Conservation (phyloP, 2,113 vertebrate genomes). For the Arenaria interpres region DNA sequence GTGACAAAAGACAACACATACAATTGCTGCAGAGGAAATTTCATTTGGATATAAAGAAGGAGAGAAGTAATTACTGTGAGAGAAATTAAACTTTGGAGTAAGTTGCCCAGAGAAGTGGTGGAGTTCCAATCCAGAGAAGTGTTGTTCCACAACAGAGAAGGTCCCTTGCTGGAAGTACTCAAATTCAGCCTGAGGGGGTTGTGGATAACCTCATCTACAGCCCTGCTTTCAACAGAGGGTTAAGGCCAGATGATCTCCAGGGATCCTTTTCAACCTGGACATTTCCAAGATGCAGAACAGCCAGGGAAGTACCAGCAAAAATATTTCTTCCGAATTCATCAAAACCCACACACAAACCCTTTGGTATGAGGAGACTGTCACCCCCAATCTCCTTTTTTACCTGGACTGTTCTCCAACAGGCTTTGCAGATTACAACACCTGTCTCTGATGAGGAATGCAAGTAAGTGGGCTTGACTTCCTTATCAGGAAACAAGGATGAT, state of each 20-base stretch:
- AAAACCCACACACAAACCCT: neutral
- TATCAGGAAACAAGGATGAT: neutral
- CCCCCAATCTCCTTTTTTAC: neutral
- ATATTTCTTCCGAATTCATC: neutral
- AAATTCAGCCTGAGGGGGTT: neutral
- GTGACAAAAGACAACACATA: neutral
- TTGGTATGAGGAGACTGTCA: neutral
- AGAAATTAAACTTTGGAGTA: neutral
- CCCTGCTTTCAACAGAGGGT: neutral
- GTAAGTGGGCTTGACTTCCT: neutral
- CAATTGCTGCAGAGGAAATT: neutral
- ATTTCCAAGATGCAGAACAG: neutral
- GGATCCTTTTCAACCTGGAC: neutral
- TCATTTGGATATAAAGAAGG: neutral
- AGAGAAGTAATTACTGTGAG: neutral
- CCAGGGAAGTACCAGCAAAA: neutral
- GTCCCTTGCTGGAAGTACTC: neutral
- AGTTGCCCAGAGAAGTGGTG: neutral
- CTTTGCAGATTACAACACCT: neutral
- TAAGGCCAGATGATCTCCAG: neutral
- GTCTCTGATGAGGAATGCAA: neutral
- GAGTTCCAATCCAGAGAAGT: too few relatives aligned
- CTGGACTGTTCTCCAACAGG: neutral
- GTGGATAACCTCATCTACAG: neutral
- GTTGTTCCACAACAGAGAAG: neutral